Evolutionary conservation across 1,140 invertebrate species (phyloP).

Genomic region (Drosophila ogumai): DNA sequence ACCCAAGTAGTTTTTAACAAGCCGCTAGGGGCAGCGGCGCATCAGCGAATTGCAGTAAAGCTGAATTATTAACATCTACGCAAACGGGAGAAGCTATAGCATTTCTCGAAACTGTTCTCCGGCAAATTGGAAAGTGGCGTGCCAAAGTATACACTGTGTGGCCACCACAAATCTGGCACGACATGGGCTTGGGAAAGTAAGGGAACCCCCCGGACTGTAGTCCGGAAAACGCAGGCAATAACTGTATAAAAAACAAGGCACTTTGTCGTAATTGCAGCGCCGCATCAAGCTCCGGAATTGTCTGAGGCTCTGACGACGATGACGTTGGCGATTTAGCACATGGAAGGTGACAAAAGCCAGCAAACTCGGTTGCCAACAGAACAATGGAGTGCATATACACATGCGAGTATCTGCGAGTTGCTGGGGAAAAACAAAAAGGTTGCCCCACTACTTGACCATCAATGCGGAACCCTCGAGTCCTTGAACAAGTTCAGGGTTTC

Average conservation of each 20-base stretch:
- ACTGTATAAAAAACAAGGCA: slow-evolving; percentile 37
- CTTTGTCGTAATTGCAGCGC: slow-evolving; percentile 37
- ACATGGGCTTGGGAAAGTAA: slow-evolving; percentile 1
- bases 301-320: slow-evolving; percentile 3
- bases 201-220: slow-evolving; percentile 16
- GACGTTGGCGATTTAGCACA: slow-evolving; percentile 49
- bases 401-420: background rate
- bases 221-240: slow-evolving; percentile 28
- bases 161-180: slow-evolving; percentile 9
- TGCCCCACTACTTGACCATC: slow-evolving; percentile 6
- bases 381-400: slow-evolving; percentile 46
- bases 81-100: background rate
- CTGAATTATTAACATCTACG: slow-evolving; percentile 33
- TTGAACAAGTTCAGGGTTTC: slow-evolving; percentile 38
- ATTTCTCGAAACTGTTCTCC: slow-evolving; percentile 4
- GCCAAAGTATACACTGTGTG: slow-evolving; percentile 13
- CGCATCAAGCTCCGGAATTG: slow-evolving; percentile 26
- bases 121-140: slow-evolving; percentile 33
- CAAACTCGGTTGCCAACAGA: slow-evolving; percentile 26
- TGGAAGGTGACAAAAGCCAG: slow-evolving; percentile 54
- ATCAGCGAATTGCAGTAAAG: slow-evolving; percentile 5
- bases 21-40: slow-evolving; percentile 14
- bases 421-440: slow-evolving; percentile 16
- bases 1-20: slow-evolving; percentile 26
- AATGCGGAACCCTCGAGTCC: slow-evolving; percentile 33